These are phyloP conservation scores for Rotaria socialis DNA, from an alignment of 2,888 invertebrate species.

Conservation along the genomic window DNA sequence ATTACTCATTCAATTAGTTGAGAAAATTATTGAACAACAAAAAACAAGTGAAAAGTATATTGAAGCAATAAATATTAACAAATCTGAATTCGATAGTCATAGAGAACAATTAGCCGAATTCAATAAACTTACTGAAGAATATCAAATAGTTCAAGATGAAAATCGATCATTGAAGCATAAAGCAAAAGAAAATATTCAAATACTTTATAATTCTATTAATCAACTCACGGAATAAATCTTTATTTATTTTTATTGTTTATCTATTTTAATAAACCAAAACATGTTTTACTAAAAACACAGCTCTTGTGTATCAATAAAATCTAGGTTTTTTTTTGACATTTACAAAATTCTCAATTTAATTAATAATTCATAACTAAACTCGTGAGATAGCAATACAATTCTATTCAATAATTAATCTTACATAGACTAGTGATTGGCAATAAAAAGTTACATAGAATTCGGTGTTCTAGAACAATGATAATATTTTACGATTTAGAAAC, in stretches of 20 bases:
- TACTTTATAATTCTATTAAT: not conserved
- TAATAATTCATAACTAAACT: no score
- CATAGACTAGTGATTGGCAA: no score
- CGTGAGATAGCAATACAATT: no score
- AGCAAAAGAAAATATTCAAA: not conserved
- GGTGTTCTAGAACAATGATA: no score
- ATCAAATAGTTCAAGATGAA: not conserved
- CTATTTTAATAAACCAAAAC: not conserved
- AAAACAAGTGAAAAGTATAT: not conserved
- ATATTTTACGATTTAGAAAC: no score
- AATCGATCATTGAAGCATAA: not conserved
- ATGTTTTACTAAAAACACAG: no score
- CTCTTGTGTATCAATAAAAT: no score
- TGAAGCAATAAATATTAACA: not conserved
- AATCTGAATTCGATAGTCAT: not conserved
- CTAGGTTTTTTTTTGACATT: no score
- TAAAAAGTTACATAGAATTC: no score
- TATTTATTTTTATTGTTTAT: not conserved
- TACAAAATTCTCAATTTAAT: no score
- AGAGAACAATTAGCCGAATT: not conserved
- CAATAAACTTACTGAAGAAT: not conserved
- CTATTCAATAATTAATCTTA: no score
- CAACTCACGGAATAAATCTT: not conserved
- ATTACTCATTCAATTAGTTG: not conserved
- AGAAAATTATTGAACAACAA: not conserved